A percentile compares a stretch with the other conserved stretches of the same genome.
Conservation (phyloP, 1,140 invertebrate genomes). For the Uloborus diversus region DNA sequence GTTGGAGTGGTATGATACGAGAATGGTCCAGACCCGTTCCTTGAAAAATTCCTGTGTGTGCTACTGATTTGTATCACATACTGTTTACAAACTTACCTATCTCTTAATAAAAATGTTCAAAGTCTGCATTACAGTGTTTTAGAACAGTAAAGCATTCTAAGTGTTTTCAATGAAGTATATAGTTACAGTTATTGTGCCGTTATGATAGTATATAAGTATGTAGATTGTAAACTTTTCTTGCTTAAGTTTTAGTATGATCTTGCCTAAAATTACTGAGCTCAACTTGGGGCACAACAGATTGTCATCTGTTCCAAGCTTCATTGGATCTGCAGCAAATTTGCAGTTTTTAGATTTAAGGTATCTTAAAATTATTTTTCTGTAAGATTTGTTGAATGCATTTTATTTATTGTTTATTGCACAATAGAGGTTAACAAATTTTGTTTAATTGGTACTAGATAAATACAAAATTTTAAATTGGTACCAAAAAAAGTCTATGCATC, state of each 20-base stretch:
- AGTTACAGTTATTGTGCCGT: no score
- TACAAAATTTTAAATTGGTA: no score
- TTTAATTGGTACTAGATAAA: no score
- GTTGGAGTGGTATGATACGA: no score
- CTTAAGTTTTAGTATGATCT: slow-evolving; percentile 37
- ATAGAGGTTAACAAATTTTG: not conserved
- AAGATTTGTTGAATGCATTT: not conserved
- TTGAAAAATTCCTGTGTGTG: no score
- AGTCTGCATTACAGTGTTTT: no score
- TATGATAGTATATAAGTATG: not conserved
- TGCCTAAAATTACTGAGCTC: slow-evolving; percentile 73
- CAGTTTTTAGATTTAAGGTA: slow-evolving; percentile 74
- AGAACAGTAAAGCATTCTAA: no score
- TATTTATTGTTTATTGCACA: not conserved
- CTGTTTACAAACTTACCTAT: no score
- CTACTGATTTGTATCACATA: no score
- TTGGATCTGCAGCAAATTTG: slow-evolving; percentile 73
- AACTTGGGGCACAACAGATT: slow-evolving; percentile 76
- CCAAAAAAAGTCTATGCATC: not conserved
- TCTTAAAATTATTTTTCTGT: not conserved
- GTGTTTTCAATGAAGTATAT: no score
- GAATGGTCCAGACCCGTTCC: no score
- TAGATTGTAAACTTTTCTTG: not conserved
- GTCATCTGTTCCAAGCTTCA: slow-evolving; percentile 72
- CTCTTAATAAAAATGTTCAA: no score